A percentile compares a stretch with the other conserved stretches of the same genome.
phyloP scores from a whole-genome alignment of 1,140 invertebrate genomes.

The Orchesella cincta region DNA sequence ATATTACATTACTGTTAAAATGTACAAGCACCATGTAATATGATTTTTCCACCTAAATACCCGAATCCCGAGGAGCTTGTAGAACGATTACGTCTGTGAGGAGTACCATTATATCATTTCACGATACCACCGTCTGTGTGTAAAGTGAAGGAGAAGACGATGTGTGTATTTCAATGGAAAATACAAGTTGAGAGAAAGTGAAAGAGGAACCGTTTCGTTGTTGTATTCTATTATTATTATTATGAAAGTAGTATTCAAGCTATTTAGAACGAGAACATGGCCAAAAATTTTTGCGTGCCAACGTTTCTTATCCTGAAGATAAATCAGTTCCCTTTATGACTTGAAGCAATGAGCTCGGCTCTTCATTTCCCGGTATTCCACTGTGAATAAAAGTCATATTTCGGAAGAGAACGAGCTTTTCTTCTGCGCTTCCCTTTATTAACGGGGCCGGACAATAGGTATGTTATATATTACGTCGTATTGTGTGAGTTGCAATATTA shows the following conservation, averaged over 20 bases:
- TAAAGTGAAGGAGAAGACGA: background rate
- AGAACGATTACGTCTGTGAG: slow-evolving; percentile 18
- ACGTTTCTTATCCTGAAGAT: slow-evolving; percentile 45
- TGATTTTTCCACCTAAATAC: background rate
- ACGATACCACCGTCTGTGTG: slow-evolving; percentile 2
- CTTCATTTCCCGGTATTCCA: slow-evolving; percentile 19
- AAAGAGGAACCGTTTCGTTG: slow-evolving; percentile 8
- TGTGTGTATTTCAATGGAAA: slow-evolving; percentile 2
- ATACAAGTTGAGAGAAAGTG: background rate
- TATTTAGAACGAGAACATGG: slow-evolving; percentile 12
- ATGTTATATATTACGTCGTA: background rate
- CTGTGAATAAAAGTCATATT: background rate
- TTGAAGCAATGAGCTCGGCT: slow-evolving; percentile 18
- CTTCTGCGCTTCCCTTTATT: slow-evolving; percentile 14
- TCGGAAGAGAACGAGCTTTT: slow-evolving; percentile 11
- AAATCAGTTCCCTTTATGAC: slow-evolving; percentile 36
- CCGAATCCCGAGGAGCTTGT: slow-evolving; percentile 2
- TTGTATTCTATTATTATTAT: slow-evolving; percentile 15
- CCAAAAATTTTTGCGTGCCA: slow-evolving; percentile 22
- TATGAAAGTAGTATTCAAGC: slow-evolving; percentile 18
- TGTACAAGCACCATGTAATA: background rate
- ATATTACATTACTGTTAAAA: background rate
- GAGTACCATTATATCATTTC: slow-evolving; percentile 26
- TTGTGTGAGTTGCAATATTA: slow-evolving; percentile 9
- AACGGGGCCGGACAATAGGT: slow-evolving; percentile 15